Percentiles rank a stretch among this genome's conserved stretches.
Conservation (phyloP, 2,113 vertebrate species). For the Python bivittatus region DNA sequence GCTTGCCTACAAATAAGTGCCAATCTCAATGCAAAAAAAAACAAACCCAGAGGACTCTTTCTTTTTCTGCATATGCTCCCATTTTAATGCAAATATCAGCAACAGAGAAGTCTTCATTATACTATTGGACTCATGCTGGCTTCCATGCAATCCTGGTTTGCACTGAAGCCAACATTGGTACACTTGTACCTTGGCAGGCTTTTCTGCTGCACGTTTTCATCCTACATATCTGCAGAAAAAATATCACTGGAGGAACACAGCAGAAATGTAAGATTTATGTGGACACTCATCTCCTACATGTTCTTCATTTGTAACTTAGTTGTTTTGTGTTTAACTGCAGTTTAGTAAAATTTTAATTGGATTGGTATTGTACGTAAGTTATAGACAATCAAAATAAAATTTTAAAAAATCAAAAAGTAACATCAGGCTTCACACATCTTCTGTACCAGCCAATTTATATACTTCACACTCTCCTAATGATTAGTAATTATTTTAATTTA, state of each 20-base stretch:
- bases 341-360: not conserved
- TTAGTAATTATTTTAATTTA: not conserved
- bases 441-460: not conserved
- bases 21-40: not conserved
- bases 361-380: not conserved
- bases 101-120: not conserved
- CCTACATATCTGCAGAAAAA: not conserved
- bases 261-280: not conserved
- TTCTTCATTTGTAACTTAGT: not conserved
- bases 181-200: not conserved
- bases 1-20: not conserved
- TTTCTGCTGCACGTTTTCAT: not conserved
- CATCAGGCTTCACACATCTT: slow-evolving; percentile 54
- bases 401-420: not conserved
- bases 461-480: not conserved
- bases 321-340: not conserved
- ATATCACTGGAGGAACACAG: not conserved
- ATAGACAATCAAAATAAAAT: not conserved
- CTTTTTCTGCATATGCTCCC: not conserved
- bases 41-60: not conserved
- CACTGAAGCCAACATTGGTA: not conserved
- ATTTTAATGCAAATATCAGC: not conserved
- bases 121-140: not conserved
- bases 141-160: not conserved
- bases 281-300: not conserved